Conservation (phyloP, 2,888 invertebrate genomes). For the Pristionchus maxplancki region DNA sequence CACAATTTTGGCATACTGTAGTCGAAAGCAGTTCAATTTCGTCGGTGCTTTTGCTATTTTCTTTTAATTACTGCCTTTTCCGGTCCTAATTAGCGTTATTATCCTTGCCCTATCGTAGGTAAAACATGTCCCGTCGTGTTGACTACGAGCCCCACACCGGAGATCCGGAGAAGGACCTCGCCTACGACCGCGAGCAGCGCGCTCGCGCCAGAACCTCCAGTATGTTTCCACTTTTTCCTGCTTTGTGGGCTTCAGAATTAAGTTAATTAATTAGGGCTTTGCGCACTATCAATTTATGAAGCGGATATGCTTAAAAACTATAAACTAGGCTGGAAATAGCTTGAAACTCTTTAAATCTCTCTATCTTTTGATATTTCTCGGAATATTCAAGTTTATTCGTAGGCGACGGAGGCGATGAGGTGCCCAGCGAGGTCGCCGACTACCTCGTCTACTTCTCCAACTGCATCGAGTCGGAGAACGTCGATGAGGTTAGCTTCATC, state of each 20-base stretch:
- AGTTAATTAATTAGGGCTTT: background rate
- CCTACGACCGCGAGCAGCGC: slow-evolving; percentile 56
- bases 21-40: slow-evolving; percentile 21
- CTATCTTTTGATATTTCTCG: no score
- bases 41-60: background rate
- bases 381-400: background rate
- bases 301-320: background rate
- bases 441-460: slow-evolving; percentile 73
- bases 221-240: background rate
- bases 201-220: slow-evolving; percentile 45
- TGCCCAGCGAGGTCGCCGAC: slow-evolving; percentile 74
- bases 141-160: slow-evolving; percentile 64
- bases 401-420: slow-evolving; percentile 49
- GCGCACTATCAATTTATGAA: background rate
- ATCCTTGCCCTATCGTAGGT: background rate
- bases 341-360: no score
- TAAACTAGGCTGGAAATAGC: no score
- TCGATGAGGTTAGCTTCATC: slow-evolving; percentile 60
- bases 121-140: slow-evolving; percentile 61
- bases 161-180: slow-evolving; percentile 61
- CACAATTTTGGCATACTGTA: slow-evolving; percentile 9
- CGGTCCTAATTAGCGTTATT: background rate
- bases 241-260: background rate
- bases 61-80: background rate
- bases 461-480: slow-evolving; percentile 72